phyloP scores from a whole-genome alignment of 2,797 vertebrate genomes.

The Microctenopoma steveboyesi region DNA sequence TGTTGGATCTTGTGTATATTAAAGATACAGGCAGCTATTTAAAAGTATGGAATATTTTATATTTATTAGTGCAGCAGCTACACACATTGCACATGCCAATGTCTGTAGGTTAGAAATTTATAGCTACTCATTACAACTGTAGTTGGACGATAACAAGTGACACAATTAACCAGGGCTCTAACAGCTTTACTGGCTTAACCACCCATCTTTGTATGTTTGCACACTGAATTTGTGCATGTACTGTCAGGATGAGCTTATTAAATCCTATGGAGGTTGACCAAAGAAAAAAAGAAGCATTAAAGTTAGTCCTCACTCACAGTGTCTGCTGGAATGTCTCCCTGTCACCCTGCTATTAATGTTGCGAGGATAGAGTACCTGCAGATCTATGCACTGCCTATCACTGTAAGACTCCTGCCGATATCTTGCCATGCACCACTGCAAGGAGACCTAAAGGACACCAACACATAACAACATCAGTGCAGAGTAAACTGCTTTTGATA shows the following conservation, averaged over 20 bases:
- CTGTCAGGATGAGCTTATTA: not conserved
- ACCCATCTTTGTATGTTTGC: not conserved
- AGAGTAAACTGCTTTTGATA: not conserved
- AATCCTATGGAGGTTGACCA: not conserved
- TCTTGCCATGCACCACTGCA: not conserved
- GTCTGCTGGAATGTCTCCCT: not conserved
- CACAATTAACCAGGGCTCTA: not conserved
- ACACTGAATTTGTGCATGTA: not conserved
- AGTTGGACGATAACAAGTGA: slow-evolving; percentile 7
- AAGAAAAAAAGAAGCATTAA: not conserved
- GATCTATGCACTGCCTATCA: not conserved
- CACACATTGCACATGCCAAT: slow-evolving; percentile 1
- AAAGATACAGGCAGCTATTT: not conserved
- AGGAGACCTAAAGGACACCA: not conserved
- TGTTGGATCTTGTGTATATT: not conserved
- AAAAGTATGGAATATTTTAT: not conserved
- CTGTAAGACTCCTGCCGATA: not conserved
- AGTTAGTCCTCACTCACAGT: not conserved
- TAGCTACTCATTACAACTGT: slow-evolving; percentile 7
- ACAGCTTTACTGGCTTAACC: not conserved
- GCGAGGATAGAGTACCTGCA: not conserved
- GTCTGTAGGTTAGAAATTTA: not conserved
- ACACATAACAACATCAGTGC: not conserved
- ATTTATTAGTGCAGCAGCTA: not conserved
- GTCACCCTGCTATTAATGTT: not conserved